Conservation (phyloP, 2,888 invertebrate species). For the Drosophila nr. perissopoda region DNA sequence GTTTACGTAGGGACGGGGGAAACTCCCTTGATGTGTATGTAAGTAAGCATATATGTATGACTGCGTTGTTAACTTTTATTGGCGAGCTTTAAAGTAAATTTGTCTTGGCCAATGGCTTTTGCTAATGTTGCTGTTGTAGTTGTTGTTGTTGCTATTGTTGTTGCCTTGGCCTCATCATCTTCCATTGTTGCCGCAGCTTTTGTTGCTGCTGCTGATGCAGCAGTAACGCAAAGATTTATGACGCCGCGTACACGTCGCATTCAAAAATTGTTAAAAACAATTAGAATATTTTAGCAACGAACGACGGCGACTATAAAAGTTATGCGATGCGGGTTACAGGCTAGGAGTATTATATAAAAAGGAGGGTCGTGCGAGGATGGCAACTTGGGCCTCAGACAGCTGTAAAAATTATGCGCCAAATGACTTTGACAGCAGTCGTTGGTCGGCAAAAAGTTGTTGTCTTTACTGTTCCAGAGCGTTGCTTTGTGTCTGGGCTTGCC, state of each 20-base stretch:
- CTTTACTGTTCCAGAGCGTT: constrained; percentile 18
- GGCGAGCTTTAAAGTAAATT: constrained; percentile 80
- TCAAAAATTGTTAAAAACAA: constrained; percentile 80
- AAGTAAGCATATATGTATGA: constrained; percentile 63
- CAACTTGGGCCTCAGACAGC: constrained; percentile 46
- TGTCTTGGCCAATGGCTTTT: constrained; percentile 67
- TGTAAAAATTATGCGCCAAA: constrained; percentile 78
- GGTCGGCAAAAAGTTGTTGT: constrained; percentile 41
- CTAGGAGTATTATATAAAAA: not conserved
- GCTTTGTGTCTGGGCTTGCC: constrained; percentile 25
- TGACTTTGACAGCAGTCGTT: constrained; percentile 77
- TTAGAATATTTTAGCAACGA: constrained; percentile 79
- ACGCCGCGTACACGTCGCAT: constrained; percentile 70
- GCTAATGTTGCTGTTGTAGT: constrained; percentile 5
- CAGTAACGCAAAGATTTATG: constrained; percentile 72
- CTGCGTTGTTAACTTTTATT: constrained; percentile 76
- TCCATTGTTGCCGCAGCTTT: constrained; percentile 39
- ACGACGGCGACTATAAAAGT: constrained; percentile 75
- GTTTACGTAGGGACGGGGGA: constrained; percentile 11
- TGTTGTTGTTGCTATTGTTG: constrained; percentile 32
- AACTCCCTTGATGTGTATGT: constrained; percentile 51
- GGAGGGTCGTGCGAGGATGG: constrained; percentile 1
- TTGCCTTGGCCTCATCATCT: constrained; percentile 62
- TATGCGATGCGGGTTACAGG: constrained; percentile 65
- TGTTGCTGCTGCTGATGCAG: constrained; percentile 55